Evolutionary conservation across 2,797 vertebrate genomes (phyloP), one percentile per base, ranked within the genome.

Genomic region (Argya squamiceps): DNA sequence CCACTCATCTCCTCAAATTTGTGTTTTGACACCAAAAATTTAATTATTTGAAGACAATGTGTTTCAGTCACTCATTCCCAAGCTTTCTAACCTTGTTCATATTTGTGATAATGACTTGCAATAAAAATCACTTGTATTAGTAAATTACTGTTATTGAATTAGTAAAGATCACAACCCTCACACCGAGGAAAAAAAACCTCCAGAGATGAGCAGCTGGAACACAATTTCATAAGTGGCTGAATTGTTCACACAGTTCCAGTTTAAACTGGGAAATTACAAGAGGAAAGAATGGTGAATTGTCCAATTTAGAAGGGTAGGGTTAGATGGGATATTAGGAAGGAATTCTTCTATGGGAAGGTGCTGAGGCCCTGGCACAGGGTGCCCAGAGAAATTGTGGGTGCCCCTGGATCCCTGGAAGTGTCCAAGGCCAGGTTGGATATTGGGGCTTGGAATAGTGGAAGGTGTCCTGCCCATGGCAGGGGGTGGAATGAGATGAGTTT

Each of bases 371-470:
- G 78, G 55, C 37, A 69, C 32, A 41, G 43, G 43, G 24, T 29
- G 52, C 30, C 18, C 77, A 80, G 52, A 68, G 43, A 1, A 41
- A 19, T 30, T 80, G 30, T 41, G 53, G 36, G 50, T 79, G 76
- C 29, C 29, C 50, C 62, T 63, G 74, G 37, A 55, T 39, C 39
- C 67, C 58, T 39, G 68, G 15, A 0, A 62, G 29, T 63, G 67
- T 4, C 39, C 58, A 18, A 55, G 47, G 15, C 15, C 29, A 39
- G 34, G 15, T 0, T 63, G 46, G 37, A 69, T 0, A n/a, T n/a
- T n/a, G 0, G 37, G 26, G 5, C 8, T 69, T 43, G 49, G 80
- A 73, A 0, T 0, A 2, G 13, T n/a, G 50, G 30, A 1, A 56
- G 13, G 5, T 41, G 59, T 30, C 36, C 50, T 56, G 43, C 13